A percentile compares a stretch with the other conserved stretches of the same genome.
Conservation (phyloP, 1,140 invertebrate species). For the Drosophila grimshawi region DNA sequence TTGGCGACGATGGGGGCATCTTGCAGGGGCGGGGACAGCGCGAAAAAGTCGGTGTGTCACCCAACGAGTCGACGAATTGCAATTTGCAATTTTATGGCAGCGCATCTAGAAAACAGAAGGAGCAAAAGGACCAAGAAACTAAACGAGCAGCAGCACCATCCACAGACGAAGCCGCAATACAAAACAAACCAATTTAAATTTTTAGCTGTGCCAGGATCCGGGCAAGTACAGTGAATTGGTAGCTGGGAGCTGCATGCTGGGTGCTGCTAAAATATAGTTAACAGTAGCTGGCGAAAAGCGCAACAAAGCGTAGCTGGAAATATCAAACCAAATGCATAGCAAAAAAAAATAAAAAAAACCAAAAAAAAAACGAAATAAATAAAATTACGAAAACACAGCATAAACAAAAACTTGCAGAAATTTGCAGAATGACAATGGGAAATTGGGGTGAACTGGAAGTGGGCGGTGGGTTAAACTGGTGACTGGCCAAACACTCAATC, state of each 20-base stretch:
- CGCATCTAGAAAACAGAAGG: constrained; percentile 56
- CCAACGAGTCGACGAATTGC: constrained; percentile 75
- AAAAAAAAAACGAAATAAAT: not conserved
- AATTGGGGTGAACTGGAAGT: constrained; percentile 28
- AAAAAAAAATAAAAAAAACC: constrained; percentile 46
- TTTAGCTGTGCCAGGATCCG: constrained; percentile 57
- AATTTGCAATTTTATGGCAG: constrained; percentile 83
- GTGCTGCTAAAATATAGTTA: constrained; percentile 47
- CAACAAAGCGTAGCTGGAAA: constrained; percentile 81
- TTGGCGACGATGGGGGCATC: constrained; percentile 28
- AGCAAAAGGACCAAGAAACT: constrained; percentile 22
- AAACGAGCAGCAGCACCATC: constrained; percentile 25
- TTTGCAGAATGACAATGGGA: constrained; percentile 70
- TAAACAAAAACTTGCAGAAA: constrained; percentile 39
- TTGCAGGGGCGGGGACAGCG: constrained; percentile 12
- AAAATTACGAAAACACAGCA: constrained; percentile 29
- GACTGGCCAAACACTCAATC: constrained; percentile 78
- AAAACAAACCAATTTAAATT: constrained; percentile 83
- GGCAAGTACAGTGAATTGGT: not conserved
- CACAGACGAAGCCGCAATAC: constrained; percentile 67
- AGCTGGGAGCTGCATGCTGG: constrained; percentile 1
- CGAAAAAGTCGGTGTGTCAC: constrained; percentile 39
- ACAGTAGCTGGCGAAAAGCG: constrained; percentile 71
- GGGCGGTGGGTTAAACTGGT: constrained; percentile 15
- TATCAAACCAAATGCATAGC: constrained; percentile 60